A percentile compares a stretch with the other conserved stretches of the same genome.
Evolutionary conservation across 2,888 invertebrate genomes (phyloP).

Genomic region (Cistogaster globosa): DNA sequence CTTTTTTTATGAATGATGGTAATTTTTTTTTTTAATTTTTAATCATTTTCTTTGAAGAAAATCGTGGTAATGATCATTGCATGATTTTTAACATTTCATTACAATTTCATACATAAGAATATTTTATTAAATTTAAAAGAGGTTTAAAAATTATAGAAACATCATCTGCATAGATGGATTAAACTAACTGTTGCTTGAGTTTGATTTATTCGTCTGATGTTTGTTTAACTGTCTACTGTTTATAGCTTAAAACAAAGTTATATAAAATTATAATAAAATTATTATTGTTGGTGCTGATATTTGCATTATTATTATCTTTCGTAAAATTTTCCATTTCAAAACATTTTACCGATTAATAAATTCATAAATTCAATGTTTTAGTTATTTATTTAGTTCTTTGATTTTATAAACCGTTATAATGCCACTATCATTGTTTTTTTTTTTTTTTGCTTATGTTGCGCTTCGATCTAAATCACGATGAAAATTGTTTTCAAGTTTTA

Average conservation of each 20-base stretch:
- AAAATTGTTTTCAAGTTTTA: conserved; percentile 52
- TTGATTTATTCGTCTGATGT: conserved; percentile 38
- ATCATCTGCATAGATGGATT: conserved; percentile 18
- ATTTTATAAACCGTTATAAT: not conserved
- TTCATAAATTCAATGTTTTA: conserved; percentile 13
- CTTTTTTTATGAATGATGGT: not conserved
- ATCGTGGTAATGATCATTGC: conserved; percentile 66
- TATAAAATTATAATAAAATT: conserved; percentile 23
- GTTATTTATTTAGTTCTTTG: not conserved
- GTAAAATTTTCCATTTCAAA: not conserved
- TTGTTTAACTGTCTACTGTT: conserved; percentile 59
- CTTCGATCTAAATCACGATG: conserved; percentile 43
- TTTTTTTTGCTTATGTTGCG: conserved; percentile 25
- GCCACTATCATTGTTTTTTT: not conserved
- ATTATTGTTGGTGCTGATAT: conserved; percentile 20
- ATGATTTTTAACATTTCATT: conserved; percentile 58
- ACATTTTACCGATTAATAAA: conserved; percentile 27
- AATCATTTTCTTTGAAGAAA: conserved; percentile 37
- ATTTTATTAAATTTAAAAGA: not conserved
- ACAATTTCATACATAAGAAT: not conserved
- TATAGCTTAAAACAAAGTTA: conserved; percentile 53
- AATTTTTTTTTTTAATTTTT: not conserved
- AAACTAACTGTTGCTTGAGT: conserved; percentile 38
- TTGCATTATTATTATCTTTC: conserved; percentile 29
- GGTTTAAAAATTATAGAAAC: too few species aligned